Percentiles rank a stretch among this genome's conserved stretches.
Evolutionary conservation across 2,797 vertebrate species (phyloP).

Genomic region (Girardinus metallicus): DNA sequence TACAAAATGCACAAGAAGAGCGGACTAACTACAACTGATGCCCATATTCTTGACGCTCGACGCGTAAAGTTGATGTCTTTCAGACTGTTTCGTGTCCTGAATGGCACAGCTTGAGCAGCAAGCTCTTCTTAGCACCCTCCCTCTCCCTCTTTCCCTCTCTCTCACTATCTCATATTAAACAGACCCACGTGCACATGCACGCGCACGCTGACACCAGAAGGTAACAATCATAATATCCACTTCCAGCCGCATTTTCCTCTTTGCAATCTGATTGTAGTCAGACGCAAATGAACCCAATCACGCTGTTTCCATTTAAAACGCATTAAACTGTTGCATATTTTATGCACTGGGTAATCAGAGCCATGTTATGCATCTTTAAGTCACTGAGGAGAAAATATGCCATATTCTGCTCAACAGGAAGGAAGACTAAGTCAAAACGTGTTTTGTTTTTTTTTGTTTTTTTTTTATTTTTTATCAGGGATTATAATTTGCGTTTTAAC

Average conservation of each 20-base stretch:
- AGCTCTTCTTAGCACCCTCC: slow-evolving; percentile 41
- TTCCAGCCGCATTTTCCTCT: slow-evolving; percentile 1
- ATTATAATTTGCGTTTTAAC: neutral
- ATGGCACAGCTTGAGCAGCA: slow-evolving; percentile 41
- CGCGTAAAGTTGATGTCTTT: slow-evolving; percentile 43
- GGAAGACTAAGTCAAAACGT: neutral
- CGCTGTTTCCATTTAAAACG: neutral
- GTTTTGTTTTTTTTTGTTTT: no score
- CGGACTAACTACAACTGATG: slow-evolving; percentile 1
- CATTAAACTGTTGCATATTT: neutral
- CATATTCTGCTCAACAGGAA: neutral
- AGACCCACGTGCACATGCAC: slow-evolving; percentile 5
- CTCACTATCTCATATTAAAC: slow-evolving; percentile 6
- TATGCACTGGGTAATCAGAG: neutral
- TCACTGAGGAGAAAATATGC: neutral
- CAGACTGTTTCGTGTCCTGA: slow-evolving; percentile 29
- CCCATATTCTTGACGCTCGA: slow-evolving; percentile 18
- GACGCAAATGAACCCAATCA: neutral
- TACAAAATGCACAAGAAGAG: neutral
- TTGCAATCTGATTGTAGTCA: slow-evolving; percentile 1
- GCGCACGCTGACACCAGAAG: neutral
- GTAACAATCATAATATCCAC: neutral
- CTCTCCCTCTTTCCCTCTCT: slow-evolving; percentile 14
- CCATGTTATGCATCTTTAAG: neutral
- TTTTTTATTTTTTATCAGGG: neutral